Conservation (phyloP, 1,140 invertebrate species). For the Xylocopa sonorina region DNA sequence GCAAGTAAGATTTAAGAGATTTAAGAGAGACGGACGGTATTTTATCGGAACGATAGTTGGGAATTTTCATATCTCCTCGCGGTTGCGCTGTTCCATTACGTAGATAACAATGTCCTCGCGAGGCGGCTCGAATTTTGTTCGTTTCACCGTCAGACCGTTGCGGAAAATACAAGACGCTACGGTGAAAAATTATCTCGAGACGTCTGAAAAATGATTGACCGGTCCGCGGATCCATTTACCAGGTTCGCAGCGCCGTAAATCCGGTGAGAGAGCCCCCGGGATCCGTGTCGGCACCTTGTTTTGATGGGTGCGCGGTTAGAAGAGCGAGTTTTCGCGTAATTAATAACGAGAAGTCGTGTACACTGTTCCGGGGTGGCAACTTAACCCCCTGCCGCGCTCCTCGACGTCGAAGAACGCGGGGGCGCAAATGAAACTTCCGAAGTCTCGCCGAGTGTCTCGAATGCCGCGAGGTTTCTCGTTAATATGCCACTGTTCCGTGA, state of each 20-base stretch:
- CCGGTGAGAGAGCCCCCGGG: background rate
- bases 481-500: background rate
- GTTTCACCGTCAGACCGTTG: background rate
- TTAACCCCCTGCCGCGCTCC: constrained; percentile 14
- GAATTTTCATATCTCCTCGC: too few relatives aligned
- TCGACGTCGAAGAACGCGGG: constrained; percentile 32
- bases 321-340: constrained; percentile 31
- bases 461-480: constrained; percentile 25
- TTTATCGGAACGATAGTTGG: too few relatives aligned
- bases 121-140: too few relatives aligned
- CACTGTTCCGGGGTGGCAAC: constrained; percentile 25
- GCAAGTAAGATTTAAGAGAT: too few relatives aligned
- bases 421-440: constrained; percentile 32
- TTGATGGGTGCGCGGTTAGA: constrained; percentile 12
- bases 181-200: constrained; percentile 37
- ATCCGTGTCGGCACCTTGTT: constrained; percentile 35
- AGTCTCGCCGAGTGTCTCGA: constrained; percentile 37
- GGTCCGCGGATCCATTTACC: constrained; percentile 46
- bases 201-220: constrained; percentile 45
- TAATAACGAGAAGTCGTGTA: constrained; percentile 47
- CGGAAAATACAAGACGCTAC: background rate
- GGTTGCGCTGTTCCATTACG: too few relatives aligned
- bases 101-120: background rate
- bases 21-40: too few relatives aligned
- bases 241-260: constrained; percentile 18